These are phyloP conservation scores for Drosophila picticornis DNA, from an alignment of 2,888 invertebrate species.

Conservation along the genomic window DNA sequence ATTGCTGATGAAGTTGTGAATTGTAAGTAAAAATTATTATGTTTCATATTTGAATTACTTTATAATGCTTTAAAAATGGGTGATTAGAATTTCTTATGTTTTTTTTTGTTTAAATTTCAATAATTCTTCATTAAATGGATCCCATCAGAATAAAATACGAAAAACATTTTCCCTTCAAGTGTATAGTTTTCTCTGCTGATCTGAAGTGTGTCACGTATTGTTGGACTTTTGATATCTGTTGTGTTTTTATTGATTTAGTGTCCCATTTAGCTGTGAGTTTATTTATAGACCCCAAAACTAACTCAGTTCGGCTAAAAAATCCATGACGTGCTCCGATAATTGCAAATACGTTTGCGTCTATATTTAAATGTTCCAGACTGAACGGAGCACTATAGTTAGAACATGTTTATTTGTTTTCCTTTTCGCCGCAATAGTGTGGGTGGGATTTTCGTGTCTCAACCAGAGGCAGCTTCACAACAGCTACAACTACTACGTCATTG, in stretches of 20 bases:
- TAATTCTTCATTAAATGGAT: background rate
- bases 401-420: conserved; percentile 52
- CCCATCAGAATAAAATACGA: background rate
- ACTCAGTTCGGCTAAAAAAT: conserved; percentile 35
- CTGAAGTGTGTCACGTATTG: conserved; percentile 72
- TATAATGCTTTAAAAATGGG: background rate
- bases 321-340: conserved; percentile 52
- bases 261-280: conserved; percentile 54
- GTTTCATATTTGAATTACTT: background rate
- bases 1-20: background rate
- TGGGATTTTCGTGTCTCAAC: conserved; percentile 36
- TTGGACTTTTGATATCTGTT: conserved; percentile 28
- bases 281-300: conserved; percentile 58
- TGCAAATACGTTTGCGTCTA: conserved; percentile 47
- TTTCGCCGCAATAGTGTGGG: conserved; percentile 43
- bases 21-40: background rate
- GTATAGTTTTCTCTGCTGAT: conserved; percentile 1
- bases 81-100: background rate
- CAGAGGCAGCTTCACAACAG: conserved; percentile 9
- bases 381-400: conserved; percentile 52
- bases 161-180: background rate
- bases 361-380: conserved; percentile 48
- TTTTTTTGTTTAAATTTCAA: background rate
- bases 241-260: conserved; percentile 79
- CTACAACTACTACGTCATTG: conserved; percentile 43